A percentile compares a stretch with the other conserved stretches of the same genome.
phyloP scores from a whole-genome alignment of 2,797 vertebrate species.

The Kryptolebias ocellatus region DNA sequence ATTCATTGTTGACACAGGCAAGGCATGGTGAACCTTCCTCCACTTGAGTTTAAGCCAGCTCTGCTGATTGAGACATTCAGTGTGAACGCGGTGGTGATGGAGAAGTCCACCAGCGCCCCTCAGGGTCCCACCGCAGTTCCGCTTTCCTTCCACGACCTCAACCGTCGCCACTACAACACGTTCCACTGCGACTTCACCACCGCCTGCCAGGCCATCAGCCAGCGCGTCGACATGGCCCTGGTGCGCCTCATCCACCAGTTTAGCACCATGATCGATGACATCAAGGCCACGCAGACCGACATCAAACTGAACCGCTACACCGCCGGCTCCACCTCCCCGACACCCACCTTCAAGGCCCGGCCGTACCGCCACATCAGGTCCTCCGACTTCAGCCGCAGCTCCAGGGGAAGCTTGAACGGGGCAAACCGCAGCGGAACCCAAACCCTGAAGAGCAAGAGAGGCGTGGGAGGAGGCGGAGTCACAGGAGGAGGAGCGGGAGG shows the following conservation, averaged over 20 bases:
- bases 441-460: conserved; percentile 86
- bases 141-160: conserved; percentile 95
- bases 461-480: conserved; percentile 42
- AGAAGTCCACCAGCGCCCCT: conserved; percentile 89
- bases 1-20: conserved; percentile 79
- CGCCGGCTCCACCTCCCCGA: conserved; percentile 94
- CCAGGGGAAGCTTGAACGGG: conserved; percentile 93
- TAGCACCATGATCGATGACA: conserved; percentile 98
- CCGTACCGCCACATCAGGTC: conserved; percentile 93
- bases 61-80: conserved; percentile 97
- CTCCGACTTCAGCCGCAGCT: conserved; percentile 96
- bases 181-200: conserved; percentile 98
- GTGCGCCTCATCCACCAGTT: conserved; percentile 99
- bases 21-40: conserved; percentile 90
- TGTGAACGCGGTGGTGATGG: conserved; percentile 94
- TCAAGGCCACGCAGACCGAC: conserved; percentile 98
- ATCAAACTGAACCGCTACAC: conserved; percentile 98
- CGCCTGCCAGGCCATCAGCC: conserved; percentile 97
- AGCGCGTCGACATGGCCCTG: conserved; percentile 97
- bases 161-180: conserved; percentile 93
- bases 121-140: conserved; percentile 85
- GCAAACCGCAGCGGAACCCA: conserved; percentile 84
- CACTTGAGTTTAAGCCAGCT: conserved; percentile 95
- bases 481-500: conserved; percentile 20
- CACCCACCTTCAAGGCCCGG: conserved; percentile 94